Conservation (phyloP, 2,888 invertebrate species). For the Leucozona laternaria region DNA sequence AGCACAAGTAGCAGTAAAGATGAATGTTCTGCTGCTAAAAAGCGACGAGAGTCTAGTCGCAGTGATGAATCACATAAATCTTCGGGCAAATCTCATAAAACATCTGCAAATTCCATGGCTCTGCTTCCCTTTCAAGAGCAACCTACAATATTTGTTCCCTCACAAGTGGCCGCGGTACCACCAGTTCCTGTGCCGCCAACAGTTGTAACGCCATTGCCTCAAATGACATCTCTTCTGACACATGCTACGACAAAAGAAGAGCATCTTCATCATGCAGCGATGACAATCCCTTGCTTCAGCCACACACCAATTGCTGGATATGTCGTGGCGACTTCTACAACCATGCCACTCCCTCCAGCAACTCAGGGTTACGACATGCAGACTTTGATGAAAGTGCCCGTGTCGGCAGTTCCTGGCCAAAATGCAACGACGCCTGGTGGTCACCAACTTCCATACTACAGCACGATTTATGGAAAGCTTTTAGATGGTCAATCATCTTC, state of each 20-base stretch:
- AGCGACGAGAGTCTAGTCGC: slow-evolving; percentile 79
- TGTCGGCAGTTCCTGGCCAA: slow-evolving; percentile 38
- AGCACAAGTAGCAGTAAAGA: slow-evolving; percentile 59
- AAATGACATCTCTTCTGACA: not conserved
- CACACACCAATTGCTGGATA: slow-evolving; percentile 76
- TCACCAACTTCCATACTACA: slow-evolving; percentile 81
- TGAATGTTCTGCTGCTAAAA: slow-evolving; percentile 72
- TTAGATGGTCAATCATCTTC: slow-evolving; percentile 83
- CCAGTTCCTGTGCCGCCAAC: not conserved
- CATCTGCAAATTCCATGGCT: slow-evolving; percentile 40
- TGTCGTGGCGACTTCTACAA: slow-evolving; percentile 73
- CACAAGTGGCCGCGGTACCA: slow-evolving; percentile 9
- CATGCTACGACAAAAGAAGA: slow-evolving; percentile 43
- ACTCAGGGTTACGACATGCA: slow-evolving; percentile 70
- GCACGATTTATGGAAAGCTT: slow-evolving; percentile 84
- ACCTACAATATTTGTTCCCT: slow-evolving; percentile 7
- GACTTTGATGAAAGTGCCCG: slow-evolving; percentile 69
- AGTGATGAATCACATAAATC: slow-evolving; percentile 69
- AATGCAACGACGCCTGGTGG: slow-evolving; percentile 59
- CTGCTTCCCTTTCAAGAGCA: slow-evolving; percentile 61
- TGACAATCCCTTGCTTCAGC: slow-evolving; percentile 77
- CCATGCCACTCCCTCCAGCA: slow-evolving; percentile 78
- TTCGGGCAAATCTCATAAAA: slow-evolving; percentile 37
- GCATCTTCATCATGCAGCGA: slow-evolving; percentile 70
- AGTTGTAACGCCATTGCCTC: not conserved